Base-by-base conservation (phyloP, 2,797 vertebrate species). In the Megalops cyprinoides region DNA sequence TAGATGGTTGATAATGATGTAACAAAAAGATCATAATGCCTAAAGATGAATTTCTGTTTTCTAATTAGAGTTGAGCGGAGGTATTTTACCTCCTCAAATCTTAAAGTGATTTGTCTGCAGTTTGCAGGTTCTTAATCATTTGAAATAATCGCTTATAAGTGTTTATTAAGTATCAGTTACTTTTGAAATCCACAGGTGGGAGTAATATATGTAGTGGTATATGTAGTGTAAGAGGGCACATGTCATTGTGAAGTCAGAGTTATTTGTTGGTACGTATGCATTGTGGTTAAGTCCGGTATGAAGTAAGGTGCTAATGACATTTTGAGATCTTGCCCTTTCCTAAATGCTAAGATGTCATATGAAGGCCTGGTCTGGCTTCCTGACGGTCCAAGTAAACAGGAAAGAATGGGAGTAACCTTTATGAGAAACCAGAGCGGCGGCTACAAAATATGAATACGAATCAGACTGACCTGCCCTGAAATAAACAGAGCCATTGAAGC, bases 301-400 rank as follows among this genome's bases (percentile, higher is more conserved):
- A 67, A 77, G 14, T 34, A 39, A 34, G 51, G 76, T 62, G 73
- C 69, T 82, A 74, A 28, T 79, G 81, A 82, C 73, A 79, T 76
- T 79, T 79, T 34, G 55, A 60, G 58, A 46, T 76, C n/a, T 53
- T 82, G 77, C 71, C 81, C 77, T 67, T 82, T 79, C 56, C 46
- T 4, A 82, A 79, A 82, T 82, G 77, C 58, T 82, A 74, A 67
- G 73, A 48, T 75, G 81, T 79, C 78, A 78, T 65, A 34, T 44
- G 42, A 28, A 75, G 48, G 28, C 69, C 25, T 23, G 71, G 46
- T n/a, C 55, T 58, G 20, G 31, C 49, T 60, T 75, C 37, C 77
- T 55, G 71, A 53, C 58, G 49, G 73, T 44, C 56, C 15, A 65
- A 31, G 71, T 25, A 55, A 76, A 79, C 58, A 55, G 46, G 58